Evolutionary conservation across 1,140 invertebrate species (phyloP).

Genomic region (Psix sp.): DNA sequence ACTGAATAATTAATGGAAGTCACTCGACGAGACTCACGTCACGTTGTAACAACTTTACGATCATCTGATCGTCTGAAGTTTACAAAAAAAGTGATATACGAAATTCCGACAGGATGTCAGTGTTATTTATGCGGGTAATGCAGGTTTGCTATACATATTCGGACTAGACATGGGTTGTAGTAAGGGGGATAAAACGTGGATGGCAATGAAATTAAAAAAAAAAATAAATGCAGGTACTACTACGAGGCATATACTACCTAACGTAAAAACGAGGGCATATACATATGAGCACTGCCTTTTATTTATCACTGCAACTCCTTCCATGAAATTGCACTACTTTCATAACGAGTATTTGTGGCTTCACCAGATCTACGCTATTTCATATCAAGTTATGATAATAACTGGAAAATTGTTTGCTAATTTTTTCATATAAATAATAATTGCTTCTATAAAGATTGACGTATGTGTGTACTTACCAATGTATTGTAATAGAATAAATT

Average conservation of each 20-base stretch:
- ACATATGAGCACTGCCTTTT: slow-evolving; percentile 62
- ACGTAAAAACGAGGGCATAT: slow-evolving; percentile 31
- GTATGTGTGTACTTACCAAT: too few species aligned
- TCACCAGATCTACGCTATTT: slow-evolving; percentile 38
- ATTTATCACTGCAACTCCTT: slow-evolving; percentile 64
- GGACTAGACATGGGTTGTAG: too few species aligned
- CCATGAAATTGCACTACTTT: slow-evolving; percentile 46
- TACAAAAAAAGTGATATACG: slow-evolving; percentile 54
- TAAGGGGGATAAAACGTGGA: slow-evolving; percentile 2
- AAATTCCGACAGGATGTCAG: slow-evolving; percentile 55
- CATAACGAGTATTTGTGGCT: slow-evolving; percentile 29
- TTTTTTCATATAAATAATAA: slow-evolving; percentile 35
- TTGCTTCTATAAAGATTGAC: too few species aligned
- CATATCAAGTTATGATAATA: slow-evolving; percentile 40
- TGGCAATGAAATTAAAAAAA: slow-evolving; percentile 49
- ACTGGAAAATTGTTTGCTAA: slow-evolving; percentile 40
- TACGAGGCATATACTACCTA: too few species aligned
- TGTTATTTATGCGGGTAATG: slow-evolving; percentile 65
- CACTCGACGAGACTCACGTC: slow-evolving; percentile 56
- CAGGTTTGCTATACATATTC: slow-evolving; percentile 65
- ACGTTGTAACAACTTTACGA: slow-evolving; percentile 60
- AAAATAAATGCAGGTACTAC: too few species aligned
- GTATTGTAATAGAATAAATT: too few species aligned
- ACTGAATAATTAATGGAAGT: too few species aligned
- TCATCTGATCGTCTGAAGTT: slow-evolving; percentile 43